phyloP scores from a whole-genome alignment of 2,888 invertebrate genomes.

The Pollenia labialis region DNA sequence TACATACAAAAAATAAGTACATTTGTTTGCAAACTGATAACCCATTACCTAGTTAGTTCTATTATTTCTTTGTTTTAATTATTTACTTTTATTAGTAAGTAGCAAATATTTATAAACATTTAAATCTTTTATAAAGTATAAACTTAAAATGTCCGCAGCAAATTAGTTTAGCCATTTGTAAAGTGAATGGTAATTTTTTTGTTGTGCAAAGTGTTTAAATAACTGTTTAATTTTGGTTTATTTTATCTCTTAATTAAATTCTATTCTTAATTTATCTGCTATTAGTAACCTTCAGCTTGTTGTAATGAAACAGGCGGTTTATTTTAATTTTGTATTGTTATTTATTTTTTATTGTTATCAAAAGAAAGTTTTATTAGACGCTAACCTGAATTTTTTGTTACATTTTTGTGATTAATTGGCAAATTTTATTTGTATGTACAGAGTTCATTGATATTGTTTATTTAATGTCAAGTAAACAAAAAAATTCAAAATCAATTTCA shows the following conservation, averaged over 20 bases:
- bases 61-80: conserved; percentile 32
- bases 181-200: conserved; percentile 23
- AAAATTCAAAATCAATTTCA: conserved; percentile 69
- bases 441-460: conserved; percentile 19
- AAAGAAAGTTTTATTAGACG: conserved; percentile 10
- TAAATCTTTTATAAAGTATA: too few relatives aligned
- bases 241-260: too few relatives aligned
- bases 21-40: conserved; percentile 54
- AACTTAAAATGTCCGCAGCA: not conserved
- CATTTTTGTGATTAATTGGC: conserved; percentile 24
- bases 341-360: conserved; percentile 20
- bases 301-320: too few relatives aligned
- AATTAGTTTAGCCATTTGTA: conserved; percentile 38
- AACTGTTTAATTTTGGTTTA: conserved; percentile 45
- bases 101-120: not conserved
- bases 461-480: conserved; percentile 26
- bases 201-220: conserved; percentile 49
- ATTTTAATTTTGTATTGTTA: not conserved
- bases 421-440: not conserved
- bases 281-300: too few relatives aligned
- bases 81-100: conserved; percentile 18
- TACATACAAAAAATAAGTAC: not conserved
- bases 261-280: too few relatives aligned
- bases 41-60: conserved; percentile 43
- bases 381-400: not conserved